Evolutionary conservation across 2,113 vertebrate genomes (phyloP), one percentile per base, ranked within the genome.

Genomic region (Bufo gargarizans): DNA sequence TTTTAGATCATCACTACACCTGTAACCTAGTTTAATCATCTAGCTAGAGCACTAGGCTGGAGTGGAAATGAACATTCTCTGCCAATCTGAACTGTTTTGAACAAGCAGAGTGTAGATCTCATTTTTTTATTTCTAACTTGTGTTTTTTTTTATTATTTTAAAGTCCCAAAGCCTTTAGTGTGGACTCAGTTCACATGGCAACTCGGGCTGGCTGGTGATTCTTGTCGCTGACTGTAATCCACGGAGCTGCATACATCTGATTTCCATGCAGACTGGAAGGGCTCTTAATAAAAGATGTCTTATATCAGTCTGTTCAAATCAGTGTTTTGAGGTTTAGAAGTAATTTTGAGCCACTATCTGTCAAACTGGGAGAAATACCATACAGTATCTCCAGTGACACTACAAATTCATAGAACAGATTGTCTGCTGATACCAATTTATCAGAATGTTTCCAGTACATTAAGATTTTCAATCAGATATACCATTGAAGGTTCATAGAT

Each of bases 161-260:
- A n/a, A 80, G 61, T 87, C 63, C 77, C 86, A 81, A 65, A 80
- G 86, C 63, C 59, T 87, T 79, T 77, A 79, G n/a, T 77, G 55
- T 58, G 43, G 55, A 77, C 58, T 86, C 56, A 86, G 85, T 86
- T 86, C 85, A 86, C 85, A 86, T 86, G 85, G 85, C 76, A 86
- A 86, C 85, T 86, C 85, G 55, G 12, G 76, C n/a, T 78, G 56
- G 76, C 76, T 77, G 76, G 58, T 86, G 74, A 76, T 79, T 78
- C 45, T 67, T 79, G 85, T 86, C 85, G 16, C 76, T 65, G 33
- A 59, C 58, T 67, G 33, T 78, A 47, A 86, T 78, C 74, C 45
- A 79, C 85, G 67, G 76, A 61, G 61, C 85, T 8, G 71, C 58
- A 84, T 56, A 78, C 59, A 53, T 86, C 74, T 86, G 85, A 86